Evolutionary conservation across 2,888 invertebrate genomes (phyloP), one percentile per base, ranked within the genome.

Genomic region (Tolmerus cingulatus): DNA sequence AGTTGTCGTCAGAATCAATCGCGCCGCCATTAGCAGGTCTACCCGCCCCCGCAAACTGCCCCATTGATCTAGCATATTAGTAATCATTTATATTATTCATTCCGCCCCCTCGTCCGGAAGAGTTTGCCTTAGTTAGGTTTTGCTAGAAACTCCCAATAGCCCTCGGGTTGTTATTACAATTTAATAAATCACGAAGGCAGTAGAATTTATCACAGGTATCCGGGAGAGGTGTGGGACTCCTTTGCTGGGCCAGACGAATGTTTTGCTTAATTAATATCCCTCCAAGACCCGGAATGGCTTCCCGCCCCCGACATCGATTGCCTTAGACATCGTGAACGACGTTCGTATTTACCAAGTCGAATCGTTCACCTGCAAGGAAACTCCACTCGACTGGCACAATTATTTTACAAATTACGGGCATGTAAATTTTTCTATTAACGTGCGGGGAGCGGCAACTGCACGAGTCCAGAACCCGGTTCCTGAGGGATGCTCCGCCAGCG

Each of bases 371-470:
- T 78, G 19, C 37, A 34, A 23, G 76, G 43, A 37, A 23, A 1
- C 78, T 12, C 23, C 23, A 40, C 23, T 19, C 43, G 23, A 14
- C 23, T 78, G 78, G 78, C 78, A 23, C 78, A 78, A 78, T 78
- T 78, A 78, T 43, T 78, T 34, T 43, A 78, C 78, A 78, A 78
- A 78, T 78, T 78, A 37, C 43, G 16, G 43, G 78, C 78, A 78
- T 78, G 78, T 78, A 78, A 78, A 78, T 78, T 78, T 78, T 43
- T 46, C 78, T 78, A 43, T 78, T 78, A 78, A 78, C 37, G 37
- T 34, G 19, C 34, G 76, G 40, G 78, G 78, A n/a, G 78, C 12
- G 23, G 3, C 14, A 9, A 12, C 34, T 37, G 19, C 19, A 14
- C 78, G 43, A 40, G 9, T 8, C 27, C 23, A 40, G 12, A 78